A percentile compares a stretch with the other conserved stretches of the same genome.
Evolutionary conservation across 2,113 vertebrate species (phyloP).

Genomic region (Cyanocitta stelleri): DNA sequence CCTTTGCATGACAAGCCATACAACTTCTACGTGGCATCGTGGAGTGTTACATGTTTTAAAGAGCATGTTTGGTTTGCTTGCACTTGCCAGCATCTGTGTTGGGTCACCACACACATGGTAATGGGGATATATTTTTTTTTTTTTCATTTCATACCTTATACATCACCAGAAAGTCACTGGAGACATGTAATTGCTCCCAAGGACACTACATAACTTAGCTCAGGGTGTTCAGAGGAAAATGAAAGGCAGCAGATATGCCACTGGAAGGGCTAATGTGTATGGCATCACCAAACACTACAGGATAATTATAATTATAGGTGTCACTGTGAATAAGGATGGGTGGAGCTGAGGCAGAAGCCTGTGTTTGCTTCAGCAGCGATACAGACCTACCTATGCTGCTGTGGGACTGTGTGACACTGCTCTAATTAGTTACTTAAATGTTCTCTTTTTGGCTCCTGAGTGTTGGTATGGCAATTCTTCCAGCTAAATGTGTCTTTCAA

Average conservation of each 20-base stretch:
- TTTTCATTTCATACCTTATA: not conserved
- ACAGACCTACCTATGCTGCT: not conserved
- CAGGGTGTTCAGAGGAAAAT: not conserved
- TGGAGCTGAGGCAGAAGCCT: not conserved
- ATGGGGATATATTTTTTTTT: not conserved
- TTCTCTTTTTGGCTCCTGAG: not conserved
- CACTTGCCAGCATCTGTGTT: not conserved
- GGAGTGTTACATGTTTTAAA: not conserved
- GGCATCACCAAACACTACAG: not conserved
- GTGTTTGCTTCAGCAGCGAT: not conserved
- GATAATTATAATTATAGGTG: not conserved
- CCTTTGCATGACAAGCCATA: not conserved
- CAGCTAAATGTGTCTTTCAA: not conserved
- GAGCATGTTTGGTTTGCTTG: not conserved
- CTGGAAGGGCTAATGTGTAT: not conserved
- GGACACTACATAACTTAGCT: not conserved
- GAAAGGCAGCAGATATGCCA: not conserved
- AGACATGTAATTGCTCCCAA: not conserved
- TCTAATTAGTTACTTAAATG: not conserved
- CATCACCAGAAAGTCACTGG: not conserved
- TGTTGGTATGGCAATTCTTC: not conserved
- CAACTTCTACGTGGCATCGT: accelerated
- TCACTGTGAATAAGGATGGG: not conserved
- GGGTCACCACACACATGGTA: not conserved
- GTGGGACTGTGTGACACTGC: not conserved